Evolutionary conservation across 1,140 invertebrate species (phyloP).

Genomic region (Drosophila obscura): DNA sequence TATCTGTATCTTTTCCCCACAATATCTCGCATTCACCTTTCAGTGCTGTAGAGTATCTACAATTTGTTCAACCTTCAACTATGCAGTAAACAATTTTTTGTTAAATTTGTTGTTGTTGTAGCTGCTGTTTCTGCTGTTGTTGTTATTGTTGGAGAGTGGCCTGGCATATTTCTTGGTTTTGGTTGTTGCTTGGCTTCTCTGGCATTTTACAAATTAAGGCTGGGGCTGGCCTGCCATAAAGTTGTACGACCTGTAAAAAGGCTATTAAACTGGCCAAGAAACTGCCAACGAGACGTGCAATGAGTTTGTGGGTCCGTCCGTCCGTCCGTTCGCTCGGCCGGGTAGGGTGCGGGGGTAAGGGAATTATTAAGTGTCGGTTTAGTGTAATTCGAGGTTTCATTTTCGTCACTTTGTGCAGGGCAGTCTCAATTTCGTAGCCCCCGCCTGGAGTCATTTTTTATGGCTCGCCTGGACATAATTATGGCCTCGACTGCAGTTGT

Average conservation of each 20-base stretch:
- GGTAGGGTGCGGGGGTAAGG: not conserved
- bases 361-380: constrained; percentile 82
- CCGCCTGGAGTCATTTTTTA: constrained; percentile 59
- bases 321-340: not conserved
- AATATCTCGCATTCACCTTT: too few relatives aligned
- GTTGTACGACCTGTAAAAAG: constrained; percentile 82
- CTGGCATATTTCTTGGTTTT: constrained; percentile 40
- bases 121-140: constrained; percentile 3
- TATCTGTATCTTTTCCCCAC: too few relatives aligned
- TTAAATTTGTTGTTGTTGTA: not conserved
- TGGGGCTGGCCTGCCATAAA: constrained; percentile 58
- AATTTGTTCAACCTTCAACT: not conserved
- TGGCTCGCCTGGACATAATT: constrained; percentile 67
- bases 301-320: not conserved
- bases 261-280: constrained; percentile 74
- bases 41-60: constrained; percentile 2
- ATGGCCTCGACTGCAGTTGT: constrained; percentile 45
- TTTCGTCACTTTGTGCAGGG: constrained; percentile 74
- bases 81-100: not conserved
- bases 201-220: constrained; percentile 62
- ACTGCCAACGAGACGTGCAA: constrained; percentile 39
- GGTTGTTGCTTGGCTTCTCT: constrained; percentile 12
- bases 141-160: constrained; percentile 15
- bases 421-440: constrained; percentile 58
- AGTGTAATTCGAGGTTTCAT: constrained; percentile 82